Conservation (phyloP, 2,888 invertebrate species). For the Chironomus riparius region DNA sequence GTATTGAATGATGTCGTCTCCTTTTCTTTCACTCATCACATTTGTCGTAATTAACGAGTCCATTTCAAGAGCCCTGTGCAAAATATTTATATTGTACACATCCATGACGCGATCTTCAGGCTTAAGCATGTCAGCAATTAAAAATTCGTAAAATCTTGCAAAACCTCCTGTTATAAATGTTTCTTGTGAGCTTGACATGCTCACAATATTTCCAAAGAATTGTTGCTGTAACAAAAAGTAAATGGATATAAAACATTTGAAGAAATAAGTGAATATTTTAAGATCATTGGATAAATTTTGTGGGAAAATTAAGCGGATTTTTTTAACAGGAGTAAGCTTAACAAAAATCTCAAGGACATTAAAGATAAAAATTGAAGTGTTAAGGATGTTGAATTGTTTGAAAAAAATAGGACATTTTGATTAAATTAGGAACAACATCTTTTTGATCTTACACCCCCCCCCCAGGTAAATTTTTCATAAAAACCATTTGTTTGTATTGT, state of each 20-base stretch:
- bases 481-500: too few relatives aligned
- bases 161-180: background rate
- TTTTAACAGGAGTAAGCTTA: too few relatives aligned
- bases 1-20: background rate
- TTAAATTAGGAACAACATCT: too few relatives aligned
- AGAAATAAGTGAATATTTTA: background rate
- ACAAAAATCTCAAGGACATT: too few relatives aligned
- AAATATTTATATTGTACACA: background rate
- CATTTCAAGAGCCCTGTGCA: background rate
- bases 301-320: too few relatives aligned
- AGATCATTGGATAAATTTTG: too few relatives aligned
- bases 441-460: too few relatives aligned
- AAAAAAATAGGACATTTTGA: too few relatives aligned
- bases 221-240: background rate
- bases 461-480: too few relatives aligned
- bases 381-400: too few relatives aligned
- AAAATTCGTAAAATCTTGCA: background rate
- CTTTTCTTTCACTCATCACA: background rate
- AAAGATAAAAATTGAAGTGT: too few relatives aligned
- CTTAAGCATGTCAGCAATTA: background rate
- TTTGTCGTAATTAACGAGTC: background rate
- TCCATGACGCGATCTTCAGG: background rate
- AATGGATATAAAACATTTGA: background rate
- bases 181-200: background rate
- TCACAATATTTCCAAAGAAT: background rate